Conservation (phyloP, 2,888 invertebrate genomes). For the Apodemia hepburni region DNA sequence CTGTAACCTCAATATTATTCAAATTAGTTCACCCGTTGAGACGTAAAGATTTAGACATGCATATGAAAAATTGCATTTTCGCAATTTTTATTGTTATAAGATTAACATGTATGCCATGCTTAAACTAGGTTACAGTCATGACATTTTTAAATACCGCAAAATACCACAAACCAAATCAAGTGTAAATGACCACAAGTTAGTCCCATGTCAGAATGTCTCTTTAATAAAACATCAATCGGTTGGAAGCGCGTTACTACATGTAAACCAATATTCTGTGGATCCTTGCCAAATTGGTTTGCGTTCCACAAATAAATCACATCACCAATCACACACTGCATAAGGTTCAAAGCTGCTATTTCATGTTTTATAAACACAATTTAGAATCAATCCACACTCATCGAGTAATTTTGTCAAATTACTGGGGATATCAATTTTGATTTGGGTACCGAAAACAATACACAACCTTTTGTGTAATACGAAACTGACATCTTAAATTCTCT, state of each 20-base stretch:
- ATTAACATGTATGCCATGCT: not conserved
- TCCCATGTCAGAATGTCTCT: constrained; percentile 59
- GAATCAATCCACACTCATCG: constrained; percentile 49
- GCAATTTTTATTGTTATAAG: not conserved
- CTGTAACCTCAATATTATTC: too few relatives aligned
- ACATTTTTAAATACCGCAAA: constrained; percentile 39
- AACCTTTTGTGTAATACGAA: constrained; percentile 71
- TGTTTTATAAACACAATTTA: constrained; percentile 30
- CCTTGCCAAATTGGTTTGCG: constrained; percentile 43
- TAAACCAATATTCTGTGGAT: constrained; percentile 58
- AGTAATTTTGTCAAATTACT: constrained; percentile 66
- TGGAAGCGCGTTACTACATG: constrained; percentile 52
- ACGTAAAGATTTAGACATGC: too few relatives aligned
- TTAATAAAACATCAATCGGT: constrained; percentile 53
- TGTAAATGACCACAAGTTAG: constrained; percentile 49
- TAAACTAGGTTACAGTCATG: constrained; percentile 14
- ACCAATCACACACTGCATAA: constrained; percentile 31
- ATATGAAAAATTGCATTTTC: too few relatives aligned
- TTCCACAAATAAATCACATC: constrained; percentile 26
- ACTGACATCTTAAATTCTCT: constrained; percentile 45
- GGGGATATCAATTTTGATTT: constrained; percentile 67
- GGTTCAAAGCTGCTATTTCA: constrained; percentile 40
- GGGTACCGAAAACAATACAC: constrained; percentile 62
- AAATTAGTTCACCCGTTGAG: too few relatives aligned
- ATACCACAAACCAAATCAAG: constrained; percentile 48